Conservation (phyloP, 2,888 invertebrate genomes). For the Dorcus hopei region DNA sequence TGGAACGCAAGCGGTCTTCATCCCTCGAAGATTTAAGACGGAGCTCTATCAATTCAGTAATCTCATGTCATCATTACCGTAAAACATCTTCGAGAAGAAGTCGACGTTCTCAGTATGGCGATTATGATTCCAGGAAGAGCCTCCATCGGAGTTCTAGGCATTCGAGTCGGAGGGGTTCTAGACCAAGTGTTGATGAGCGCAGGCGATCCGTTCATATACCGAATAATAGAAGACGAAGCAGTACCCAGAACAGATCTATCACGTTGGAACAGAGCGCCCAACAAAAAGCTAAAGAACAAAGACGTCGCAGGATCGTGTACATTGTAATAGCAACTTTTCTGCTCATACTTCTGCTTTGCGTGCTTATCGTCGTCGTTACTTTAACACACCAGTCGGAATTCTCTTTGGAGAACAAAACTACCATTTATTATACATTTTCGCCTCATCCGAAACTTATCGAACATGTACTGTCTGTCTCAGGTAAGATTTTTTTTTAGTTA, state of each 20-base stretch:
- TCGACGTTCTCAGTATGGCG: constrained; percentile 6
- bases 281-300: constrained; percentile 58
- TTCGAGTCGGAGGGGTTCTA: constrained; percentile 6
- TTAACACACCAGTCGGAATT: constrained; percentile 52
- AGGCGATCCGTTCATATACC: constrained; percentile 2
- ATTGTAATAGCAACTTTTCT: constrained; percentile 70
- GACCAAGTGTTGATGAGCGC: neutral
- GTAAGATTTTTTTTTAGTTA: no score
- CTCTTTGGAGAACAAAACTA: constrained; percentile 32
- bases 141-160: constrained; percentile 6
- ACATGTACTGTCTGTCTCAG: neutral
- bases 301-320: constrained; percentile 67
- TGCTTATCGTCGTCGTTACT: constrained; percentile 74
- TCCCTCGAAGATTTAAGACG: constrained; percentile 10
- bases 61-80: constrained; percentile 7
- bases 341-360: constrained; percentile 69
- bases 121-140: neutral
- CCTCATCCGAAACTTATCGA: constrained; percentile 26
- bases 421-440: constrained; percentile 39
- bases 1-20: neutral
- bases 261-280: constrained; percentile 16
- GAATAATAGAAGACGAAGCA: constrained; percentile 11
- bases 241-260: constrained; percentile 6
- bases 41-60: constrained; percentile 13
- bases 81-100: constrained; percentile 7